Conservation (phyloP, 2,113 vertebrate species). For the Stegastes partitus region DNA sequence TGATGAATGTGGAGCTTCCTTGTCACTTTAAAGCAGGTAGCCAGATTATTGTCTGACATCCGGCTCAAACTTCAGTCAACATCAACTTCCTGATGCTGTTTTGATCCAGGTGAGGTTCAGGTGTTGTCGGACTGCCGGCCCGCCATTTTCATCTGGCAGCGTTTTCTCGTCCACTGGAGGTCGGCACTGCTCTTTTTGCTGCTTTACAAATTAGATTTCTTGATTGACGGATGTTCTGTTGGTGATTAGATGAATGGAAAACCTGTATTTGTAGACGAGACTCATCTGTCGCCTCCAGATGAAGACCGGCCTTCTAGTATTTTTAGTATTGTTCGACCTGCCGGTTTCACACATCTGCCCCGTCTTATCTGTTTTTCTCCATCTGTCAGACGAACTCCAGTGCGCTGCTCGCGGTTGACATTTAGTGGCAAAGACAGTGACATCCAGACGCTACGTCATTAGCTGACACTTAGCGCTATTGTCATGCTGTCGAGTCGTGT, state of each 20-base stretch:
- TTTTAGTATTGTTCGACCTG: conserved; percentile 42
- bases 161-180: background rate
- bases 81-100: conserved; percentile 25
- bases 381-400: conserved; percentile 13
- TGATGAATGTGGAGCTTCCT: background rate
- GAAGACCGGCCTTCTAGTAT: conserved; percentile 51
- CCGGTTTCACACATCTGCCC: conserved; percentile 29
- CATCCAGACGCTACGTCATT: conserved; percentile 46
- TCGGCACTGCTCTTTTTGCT: conserved; percentile 1
- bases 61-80: conserved; percentile 23
- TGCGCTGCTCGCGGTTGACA: conserved; percentile 32
- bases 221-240: conserved; percentile 8
- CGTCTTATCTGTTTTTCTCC: conserved; percentile 47
- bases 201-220: conserved; percentile 22
- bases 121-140: conserved; percentile 4
- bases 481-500: conserved; percentile 38
- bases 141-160: background rate
- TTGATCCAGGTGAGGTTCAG: background rate
- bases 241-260: conserved; percentile 39
- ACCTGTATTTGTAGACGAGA: conserved; percentile 27
- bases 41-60: conserved; percentile 21
- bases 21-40: conserved; percentile 1
- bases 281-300: conserved; percentile 37
- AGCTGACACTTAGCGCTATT: conserved; percentile 33
- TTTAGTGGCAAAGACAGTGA: conserved; percentile 48